Conservation (phyloP, 2,113 vertebrate species). For the Vombatus ursinus region DNA sequence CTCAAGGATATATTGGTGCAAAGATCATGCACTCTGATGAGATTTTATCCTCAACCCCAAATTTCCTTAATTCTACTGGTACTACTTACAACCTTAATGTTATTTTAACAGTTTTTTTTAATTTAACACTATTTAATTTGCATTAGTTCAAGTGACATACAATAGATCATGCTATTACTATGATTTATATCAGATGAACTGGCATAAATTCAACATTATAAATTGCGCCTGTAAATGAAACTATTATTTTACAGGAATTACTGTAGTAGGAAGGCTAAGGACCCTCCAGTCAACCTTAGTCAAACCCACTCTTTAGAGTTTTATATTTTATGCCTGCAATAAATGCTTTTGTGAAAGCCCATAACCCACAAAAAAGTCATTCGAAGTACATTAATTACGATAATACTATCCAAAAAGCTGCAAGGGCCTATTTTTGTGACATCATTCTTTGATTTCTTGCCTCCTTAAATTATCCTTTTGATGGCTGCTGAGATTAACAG, state of each 20-base stretch:
- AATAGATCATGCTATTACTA: conserved; percentile 89
- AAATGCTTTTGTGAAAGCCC: conserved; percentile 88
- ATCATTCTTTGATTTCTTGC: conserved; percentile 90
- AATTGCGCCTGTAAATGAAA: conserved; percentile 89
- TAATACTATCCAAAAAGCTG: conserved; percentile 89
- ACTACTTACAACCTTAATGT: conserved; percentile 80
- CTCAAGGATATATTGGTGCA: neutral
- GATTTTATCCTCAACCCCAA: conserved; percentile 57
- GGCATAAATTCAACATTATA: conserved; percentile 91
- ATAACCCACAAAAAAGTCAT: conserved; percentile 86
- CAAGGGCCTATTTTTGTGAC: conserved; percentile 89
- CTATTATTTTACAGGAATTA: conserved; percentile 90
- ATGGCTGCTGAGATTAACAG: conserved; percentile 89
- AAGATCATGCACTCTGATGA: conserved; percentile 56
- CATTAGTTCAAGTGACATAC: conserved; percentile 88
- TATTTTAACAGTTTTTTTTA: conserved; percentile 87
- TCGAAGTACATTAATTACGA: conserved; percentile 90
- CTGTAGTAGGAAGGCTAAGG: conserved; percentile 85
- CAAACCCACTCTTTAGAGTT: conserved; percentile 86
- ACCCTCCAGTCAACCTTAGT: conserved; percentile 88
- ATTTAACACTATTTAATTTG: conserved; percentile 88
- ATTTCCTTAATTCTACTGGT: conserved; percentile 71
- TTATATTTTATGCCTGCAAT: conserved; percentile 88
- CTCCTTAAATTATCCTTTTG: conserved; percentile 91
- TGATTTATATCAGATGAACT: conserved; percentile 90